Evolutionary conservation across 2,113 vertebrate genomes (phyloP), one percentile per base, ranked within the genome.

Genomic region (Rhineura floridana): DNA sequence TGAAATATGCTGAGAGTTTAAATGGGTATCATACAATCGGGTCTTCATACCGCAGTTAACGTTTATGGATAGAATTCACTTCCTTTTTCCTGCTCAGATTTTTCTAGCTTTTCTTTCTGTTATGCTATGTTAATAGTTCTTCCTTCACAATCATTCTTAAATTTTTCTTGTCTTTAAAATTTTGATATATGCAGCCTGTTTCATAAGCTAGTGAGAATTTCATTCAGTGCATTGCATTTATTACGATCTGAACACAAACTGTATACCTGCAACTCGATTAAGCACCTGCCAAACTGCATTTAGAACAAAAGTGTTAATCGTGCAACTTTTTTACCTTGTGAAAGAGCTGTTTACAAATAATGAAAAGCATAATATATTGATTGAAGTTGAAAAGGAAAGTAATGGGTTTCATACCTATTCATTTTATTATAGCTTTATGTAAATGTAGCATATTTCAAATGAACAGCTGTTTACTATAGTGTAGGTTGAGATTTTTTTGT

Each of bases 321-420:
- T 94, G 88, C 92, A 91, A 94, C 92, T 91, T 93, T 90, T 95
- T 94, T 93, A 93, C 91, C 93, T 92, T 95, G 86, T 94, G 91
- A 91, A 93, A 91, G 76, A 94, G 87, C 92, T 93, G 95, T 97
- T 97, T 97, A 97, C 96, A 97, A 91, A 94, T 94, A 90, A 93
- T 93, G 91, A 95, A 90, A 93, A 92, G 87, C 84, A 8, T 93
- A 95, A 95, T 96, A 94, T 95, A 96, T 94, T 19, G 44, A 91
- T 44, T 50, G 89, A 96, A 90, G 92, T 84, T 93, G 82, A 91
- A 81, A 93, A 91, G 88, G 87, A 88, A 90, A 91, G 28, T 82
- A 91, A 89, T 55, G 89, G 76, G 90, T 91, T 95, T 93, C 93
- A 50, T 90, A 89, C 79, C 87, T 91, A 46, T 91, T 91, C 91